Percentiles rank a stretch among this genome's conserved stretches.
Evolutionary conservation across 2,797 vertebrate species (phyloP).

Genomic region (Tapera naevia): DNA sequence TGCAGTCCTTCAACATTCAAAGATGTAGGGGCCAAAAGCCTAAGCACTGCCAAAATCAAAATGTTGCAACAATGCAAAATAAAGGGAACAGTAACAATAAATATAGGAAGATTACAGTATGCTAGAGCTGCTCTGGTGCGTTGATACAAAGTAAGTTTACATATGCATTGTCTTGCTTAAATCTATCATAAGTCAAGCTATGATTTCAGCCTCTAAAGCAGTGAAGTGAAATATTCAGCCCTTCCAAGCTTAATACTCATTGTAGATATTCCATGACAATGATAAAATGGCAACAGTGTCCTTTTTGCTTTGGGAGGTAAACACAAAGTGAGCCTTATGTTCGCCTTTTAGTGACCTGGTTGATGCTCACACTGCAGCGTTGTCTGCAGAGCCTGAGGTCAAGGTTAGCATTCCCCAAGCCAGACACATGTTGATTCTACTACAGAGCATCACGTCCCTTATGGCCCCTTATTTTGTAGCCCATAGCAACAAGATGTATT

Average conservation of each 20-base stretch:
- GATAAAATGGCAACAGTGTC: neutral
- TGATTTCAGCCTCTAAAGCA: neutral
- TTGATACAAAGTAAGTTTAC: neutral
- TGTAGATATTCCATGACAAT: fast-evolving
- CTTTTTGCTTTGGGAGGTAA: neutral
- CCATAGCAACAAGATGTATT: neutral
- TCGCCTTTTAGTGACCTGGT: neutral
- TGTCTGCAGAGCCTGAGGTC: neutral
- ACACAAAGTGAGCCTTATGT: fast-evolving
- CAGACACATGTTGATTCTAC: neutral
- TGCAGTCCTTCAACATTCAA: neutral
- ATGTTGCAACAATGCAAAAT: neutral
- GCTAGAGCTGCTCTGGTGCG: neutral
- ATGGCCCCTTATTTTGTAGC: neutral
- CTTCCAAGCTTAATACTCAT: neutral
- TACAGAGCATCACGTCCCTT: neutral
- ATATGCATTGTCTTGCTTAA: neutral
- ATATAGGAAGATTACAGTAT: neutral
- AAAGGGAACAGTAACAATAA: neutral
- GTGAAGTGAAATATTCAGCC: neutral
- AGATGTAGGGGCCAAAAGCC: neutral
- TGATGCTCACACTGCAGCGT: neutral
- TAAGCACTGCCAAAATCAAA: neutral
- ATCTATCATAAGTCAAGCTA: fast-evolving
- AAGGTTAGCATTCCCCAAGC: neutral